Evolutionary conservation across 2,797 vertebrate species (phyloP).

Genomic region (Melanotaenia maccullochi): DNA sequence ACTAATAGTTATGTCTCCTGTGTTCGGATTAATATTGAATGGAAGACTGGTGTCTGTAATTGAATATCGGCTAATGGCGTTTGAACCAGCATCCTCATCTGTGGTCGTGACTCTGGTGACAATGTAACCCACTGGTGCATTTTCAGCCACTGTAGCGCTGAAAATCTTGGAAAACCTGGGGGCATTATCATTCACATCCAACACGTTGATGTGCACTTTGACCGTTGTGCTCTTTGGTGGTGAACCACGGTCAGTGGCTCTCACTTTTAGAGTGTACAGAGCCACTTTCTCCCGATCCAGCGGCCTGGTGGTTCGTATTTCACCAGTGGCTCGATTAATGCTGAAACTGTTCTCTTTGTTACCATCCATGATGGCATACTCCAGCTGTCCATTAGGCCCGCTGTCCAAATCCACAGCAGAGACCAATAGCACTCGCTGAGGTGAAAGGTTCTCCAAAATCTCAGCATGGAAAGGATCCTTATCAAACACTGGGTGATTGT

Average conservation of each 20-base stretch:
- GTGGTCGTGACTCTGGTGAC: slow-evolving; percentile 95
- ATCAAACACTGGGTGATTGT: slow-evolving; percentile 91
- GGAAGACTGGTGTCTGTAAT: slow-evolving; percentile 91
- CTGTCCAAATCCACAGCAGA: slow-evolving; percentile 91
- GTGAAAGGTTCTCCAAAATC: slow-evolving; percentile 91
- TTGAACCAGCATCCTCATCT: slow-evolving; percentile 92
- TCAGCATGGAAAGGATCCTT: slow-evolving; percentile 91
- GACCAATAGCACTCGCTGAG: slow-evolving; percentile 88
- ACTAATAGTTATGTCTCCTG: slow-evolving; percentile 93
- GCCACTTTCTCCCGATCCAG: slow-evolving; percentile 92
- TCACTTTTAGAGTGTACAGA: slow-evolving; percentile 87
- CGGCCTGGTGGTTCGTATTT: slow-evolving; percentile 89
- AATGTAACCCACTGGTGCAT: slow-evolving; percentile 91
- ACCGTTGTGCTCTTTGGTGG: slow-evolving; percentile 87
- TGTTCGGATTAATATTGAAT: slow-evolving; percentile 90
- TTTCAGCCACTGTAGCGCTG: slow-evolving; percentile 93
- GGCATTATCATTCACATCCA: slow-evolving; percentile 97
- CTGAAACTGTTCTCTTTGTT: slow-evolving; percentile 92
- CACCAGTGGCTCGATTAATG: slow-evolving; percentile 90
- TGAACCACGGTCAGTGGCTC: slow-evolving; percentile 89
- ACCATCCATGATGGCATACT: slow-evolving; percentile 90
- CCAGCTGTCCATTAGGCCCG: slow-evolving; percentile 91
- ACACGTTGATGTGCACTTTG: slow-evolving; percentile 88
- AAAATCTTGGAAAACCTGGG: slow-evolving; percentile 98
- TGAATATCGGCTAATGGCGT: slow-evolving; percentile 92